These are phyloP conservation scores for Drosophila histrio DNA, from an alignment of 2,888 invertebrate species.

Conservation along the genomic window DNA sequence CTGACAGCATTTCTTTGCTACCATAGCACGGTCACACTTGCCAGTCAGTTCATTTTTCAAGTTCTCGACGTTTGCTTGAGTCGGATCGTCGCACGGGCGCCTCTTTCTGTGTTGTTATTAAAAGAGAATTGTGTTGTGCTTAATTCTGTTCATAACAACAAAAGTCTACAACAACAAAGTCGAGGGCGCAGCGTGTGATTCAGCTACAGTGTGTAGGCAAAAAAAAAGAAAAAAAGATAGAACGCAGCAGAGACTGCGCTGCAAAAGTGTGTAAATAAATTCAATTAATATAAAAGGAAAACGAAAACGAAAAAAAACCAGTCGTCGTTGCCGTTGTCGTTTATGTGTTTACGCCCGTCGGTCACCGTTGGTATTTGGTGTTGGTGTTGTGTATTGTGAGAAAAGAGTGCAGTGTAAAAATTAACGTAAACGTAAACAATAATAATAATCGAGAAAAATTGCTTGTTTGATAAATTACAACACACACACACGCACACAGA, in stretches of 20 bases:
- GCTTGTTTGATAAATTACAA: constrained; percentile 48
- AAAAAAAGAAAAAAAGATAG: constrained; percentile 16
- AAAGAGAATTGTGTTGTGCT: constrained; percentile 61
- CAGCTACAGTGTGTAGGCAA: constrained; percentile 14
- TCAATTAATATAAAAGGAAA: constrained; percentile 58
- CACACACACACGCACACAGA: constrained; percentile 22
- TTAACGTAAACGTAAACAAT: constrained; percentile 48
- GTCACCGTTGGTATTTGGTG: constrained; percentile 3
- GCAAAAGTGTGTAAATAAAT: constrained; percentile 67
- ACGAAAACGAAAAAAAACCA: constrained; percentile 43
- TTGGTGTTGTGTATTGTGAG: constrained; percentile 16
- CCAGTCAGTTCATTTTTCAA: constrained; percentile 38
- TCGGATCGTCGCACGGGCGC: constrained; percentile 43
- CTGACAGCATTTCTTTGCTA: constrained; percentile 1
- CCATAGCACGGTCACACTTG: constrained; percentile 23
- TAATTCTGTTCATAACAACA: constrained; percentile 67
- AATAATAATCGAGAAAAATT: constrained; percentile 51
- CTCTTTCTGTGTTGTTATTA: constrained; percentile 53
- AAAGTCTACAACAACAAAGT: constrained; percentile 22
- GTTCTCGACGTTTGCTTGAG: constrained; percentile 34
- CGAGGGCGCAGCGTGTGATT: constrained; percentile 42
- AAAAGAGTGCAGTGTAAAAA: constrained; percentile 59
- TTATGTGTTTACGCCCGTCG: constrained; percentile 8
- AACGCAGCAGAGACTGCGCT: constrained; percentile 44
- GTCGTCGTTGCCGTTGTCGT: constrained; percentile 21